Evolutionary conservation across 2,797 vertebrate species (phyloP).

Genomic region (Epinephelus coioides): DNA sequence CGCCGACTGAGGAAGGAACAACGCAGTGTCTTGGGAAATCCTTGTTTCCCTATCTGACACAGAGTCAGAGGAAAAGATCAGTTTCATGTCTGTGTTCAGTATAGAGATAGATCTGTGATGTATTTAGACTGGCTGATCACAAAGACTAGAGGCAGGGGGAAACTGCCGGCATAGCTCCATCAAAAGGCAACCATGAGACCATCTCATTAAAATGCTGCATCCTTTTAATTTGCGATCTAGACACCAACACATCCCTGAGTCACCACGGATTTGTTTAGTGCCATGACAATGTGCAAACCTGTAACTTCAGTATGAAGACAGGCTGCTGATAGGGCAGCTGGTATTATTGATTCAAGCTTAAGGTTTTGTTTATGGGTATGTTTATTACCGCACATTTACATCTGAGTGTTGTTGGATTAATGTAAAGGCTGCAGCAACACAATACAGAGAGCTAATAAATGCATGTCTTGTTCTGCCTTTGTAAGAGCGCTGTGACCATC

Average conservation of each 20-base stretch:
- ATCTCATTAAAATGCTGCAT: too few relatives aligned
- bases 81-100: background rate
- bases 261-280: too few relatives aligned
- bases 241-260: too few relatives aligned
- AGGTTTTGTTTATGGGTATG: too few relatives aligned
- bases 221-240: too few relatives aligned
- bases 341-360: too few relatives aligned
- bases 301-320: too few relatives aligned
- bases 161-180: background rate
- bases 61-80: background rate
- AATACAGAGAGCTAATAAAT: background rate
- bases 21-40: background rate
- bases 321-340: too few relatives aligned
- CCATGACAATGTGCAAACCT: too few relatives aligned
- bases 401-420: background rate
- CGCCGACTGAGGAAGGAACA: background rate
- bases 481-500: background rate
- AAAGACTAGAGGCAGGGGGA: background rate
- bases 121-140: background rate
- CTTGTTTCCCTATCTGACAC: background rate
- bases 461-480: background rate
- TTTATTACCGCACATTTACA: too few relatives aligned
- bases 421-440: background rate
- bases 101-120: background rate
- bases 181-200: too few relatives aligned